A percentile compares a stretch with the other conserved stretches of the same genome.
Evolutionary conservation across 2,113 vertebrate genomes (phyloP).

Genomic region (Glaucomys volans): DNA sequence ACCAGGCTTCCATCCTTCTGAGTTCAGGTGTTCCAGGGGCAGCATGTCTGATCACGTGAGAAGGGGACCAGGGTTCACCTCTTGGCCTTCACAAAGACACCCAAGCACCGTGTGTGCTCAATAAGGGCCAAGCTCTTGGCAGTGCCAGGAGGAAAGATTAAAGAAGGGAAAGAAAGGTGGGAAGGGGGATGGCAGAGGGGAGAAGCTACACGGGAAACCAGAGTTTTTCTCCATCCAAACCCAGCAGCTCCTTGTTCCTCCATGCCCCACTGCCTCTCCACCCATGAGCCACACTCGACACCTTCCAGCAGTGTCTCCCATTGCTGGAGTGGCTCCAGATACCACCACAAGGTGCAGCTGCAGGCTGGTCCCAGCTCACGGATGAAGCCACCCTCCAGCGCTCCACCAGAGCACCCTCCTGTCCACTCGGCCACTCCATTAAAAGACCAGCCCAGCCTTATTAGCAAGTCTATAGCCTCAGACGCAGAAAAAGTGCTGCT

Average conservation of each 20-base stretch:
- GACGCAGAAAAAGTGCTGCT: conserved; percentile 84
- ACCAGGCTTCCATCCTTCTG: neutral
- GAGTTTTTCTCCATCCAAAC: neutral
- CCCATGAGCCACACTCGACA: neutral
- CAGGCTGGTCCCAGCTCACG: neutral
- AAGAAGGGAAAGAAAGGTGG: neutral
- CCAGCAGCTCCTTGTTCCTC: neutral
- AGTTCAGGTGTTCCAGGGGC: neutral
- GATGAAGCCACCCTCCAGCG: conserved; percentile 57
- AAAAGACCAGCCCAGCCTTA: conserved; percentile 83
- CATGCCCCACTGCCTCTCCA: accelerated
- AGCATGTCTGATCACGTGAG: neutral
- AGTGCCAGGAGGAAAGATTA: neutral
- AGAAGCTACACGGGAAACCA: neutral
- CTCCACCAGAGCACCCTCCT: conserved; percentile 33
- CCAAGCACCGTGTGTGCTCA: neutral
- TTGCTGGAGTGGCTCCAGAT: too few species aligned
- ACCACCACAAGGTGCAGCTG: neutral
- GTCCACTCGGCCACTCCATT: conserved; percentile 77
- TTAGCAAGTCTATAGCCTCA: conserved; percentile 85
- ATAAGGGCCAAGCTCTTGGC: neutral
- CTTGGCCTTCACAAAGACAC: neutral
- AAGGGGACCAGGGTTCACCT: neutral
- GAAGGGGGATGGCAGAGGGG: too few species aligned
- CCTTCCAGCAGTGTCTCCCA: neutral